Evolutionary conservation across 2,797 vertebrate species (phyloP), one percentile per base, ranked within the genome.

Genomic region (Lepus oiostolus): DNA sequence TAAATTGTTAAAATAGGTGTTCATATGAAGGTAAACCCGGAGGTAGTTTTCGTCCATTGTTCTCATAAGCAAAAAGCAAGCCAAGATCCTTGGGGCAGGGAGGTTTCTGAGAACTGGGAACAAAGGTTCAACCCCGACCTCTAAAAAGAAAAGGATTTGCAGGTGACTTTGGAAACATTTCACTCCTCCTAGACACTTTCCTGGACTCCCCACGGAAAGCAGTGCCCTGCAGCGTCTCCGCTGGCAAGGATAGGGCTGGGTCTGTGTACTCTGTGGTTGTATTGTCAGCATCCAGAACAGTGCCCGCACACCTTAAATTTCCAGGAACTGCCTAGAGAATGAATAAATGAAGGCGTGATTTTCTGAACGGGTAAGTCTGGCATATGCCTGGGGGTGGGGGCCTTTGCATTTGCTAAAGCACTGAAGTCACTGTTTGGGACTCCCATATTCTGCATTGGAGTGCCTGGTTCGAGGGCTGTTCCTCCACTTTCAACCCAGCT

Each of bases 11-110:
- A 62, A 38, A 35, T n/a, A 58, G 67, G 2, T 32, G 28, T 26
- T 54, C 76, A 24, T 13, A 21, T 50, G 68, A 95, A 94, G n/a
- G 62, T 7, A 80, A 47, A 87, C 63, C 19, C 82, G 13, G 38
- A 77, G 17, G 67, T 26, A 90, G 42, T 28, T 82, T 62, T 79
- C 42, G 54, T 67, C 52, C 70, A 32, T 68, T 54, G 11, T 83
- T 95, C n/a, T 77, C 28, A 28, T 52, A 90, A 91, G 4, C 32
- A 10, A 54, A 32, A 13, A 80, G n/a, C 35, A 94, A 96, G 85
- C 35, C 38, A 79, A 90, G 30, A 91, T 22, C 71, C 21, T 72
- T 28, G 24, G 7, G 32, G 24, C 32, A 0, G 12, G 14, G 32
- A 7, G 19, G 35, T 74, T 90, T 89, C 52, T 80, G 84, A 52